A percentile compares a stretch with the other conserved stretches of the same genome.
These are phyloP conservation scores for Archegozetes longisetosus DNA, from an alignment of 1,140 invertebrate genomes.

Conservation along the genomic window DNA sequence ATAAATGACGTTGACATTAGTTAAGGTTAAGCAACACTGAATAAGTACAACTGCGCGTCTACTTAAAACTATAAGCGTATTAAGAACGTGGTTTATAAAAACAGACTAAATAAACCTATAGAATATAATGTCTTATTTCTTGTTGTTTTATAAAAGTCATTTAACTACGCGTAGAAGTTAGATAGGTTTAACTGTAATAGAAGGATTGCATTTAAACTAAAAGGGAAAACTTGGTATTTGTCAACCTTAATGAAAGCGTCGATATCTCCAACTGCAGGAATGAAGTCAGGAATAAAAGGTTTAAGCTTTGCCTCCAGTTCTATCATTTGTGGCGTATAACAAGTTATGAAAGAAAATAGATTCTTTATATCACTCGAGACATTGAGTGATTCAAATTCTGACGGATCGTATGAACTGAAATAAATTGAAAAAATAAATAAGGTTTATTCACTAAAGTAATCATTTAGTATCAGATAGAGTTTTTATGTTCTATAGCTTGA, in stretches of 20 bases:
- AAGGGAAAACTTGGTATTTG: constrained; percentile 22
- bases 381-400: constrained; percentile 63
- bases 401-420: constrained; percentile 54
- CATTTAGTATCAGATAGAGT: not conserved
- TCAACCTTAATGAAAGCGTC: constrained; percentile 83
- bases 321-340: constrained; percentile 76
- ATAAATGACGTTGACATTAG: not conserved
- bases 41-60: no score
- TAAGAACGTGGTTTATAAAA: not conserved
- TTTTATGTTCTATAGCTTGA: not conserved
- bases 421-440: not conserved
- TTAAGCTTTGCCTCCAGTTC: constrained; percentile 75
- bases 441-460: not conserved
- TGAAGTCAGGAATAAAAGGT: constrained; percentile 90
- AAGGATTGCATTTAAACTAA: not conserved
- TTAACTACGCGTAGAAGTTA: no score
- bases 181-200: no score
- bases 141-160: not conserved
- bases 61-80: no score
- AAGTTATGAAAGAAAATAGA: constrained; percentile 78
- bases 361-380: constrained; percentile 75
- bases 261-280: constrained; percentile 93
- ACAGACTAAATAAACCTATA: not conserved
- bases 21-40: no score
- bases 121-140: constrained; percentile 11